Base-by-base conservation (phyloP, 2,888 invertebrate genomes). In the Drosophila ustulata region DNA sequence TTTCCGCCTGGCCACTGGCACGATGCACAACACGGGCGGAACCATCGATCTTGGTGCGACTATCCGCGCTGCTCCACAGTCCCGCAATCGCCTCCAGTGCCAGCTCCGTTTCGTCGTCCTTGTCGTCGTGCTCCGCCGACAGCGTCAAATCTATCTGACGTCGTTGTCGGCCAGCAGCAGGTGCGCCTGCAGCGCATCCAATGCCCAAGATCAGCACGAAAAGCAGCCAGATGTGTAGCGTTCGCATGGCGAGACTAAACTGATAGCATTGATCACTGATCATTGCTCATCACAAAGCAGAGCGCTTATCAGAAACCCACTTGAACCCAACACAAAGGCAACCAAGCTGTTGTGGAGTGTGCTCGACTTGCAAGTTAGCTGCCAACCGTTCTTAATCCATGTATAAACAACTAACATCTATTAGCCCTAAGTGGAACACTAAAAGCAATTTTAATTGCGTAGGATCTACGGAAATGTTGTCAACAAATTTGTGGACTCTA, bases 131-230 rank as follows among this genome's bases (percentile, higher is more conserved):
- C 25, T 92, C 92, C 1, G 92, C 92, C 2, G 90, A 90, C 4
- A 92, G 3, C 3, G 89, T 91, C 45, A 92, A 73, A 80, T 92
- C 92, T 49, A 92, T 90, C 71, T 92, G 92, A 13, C 92, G 89
- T 4, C 89, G 89, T 1, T 71, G 64, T 11, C 84, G 66, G 2
- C 1, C 7, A 4, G 6, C 9, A 2, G 66, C 23, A 0, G 79
- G 82, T 3, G 69, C 64, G 1, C 58, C 71, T 2, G 66, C 41
- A 23, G 41, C 64, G 1, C 39, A 51, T 6, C 13, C 39, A 26
- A 66, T n/a, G 51, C 13, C 34, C 8, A 78, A 39, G 7, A 65
- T 49, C 4, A 76, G 43, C 34, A 63, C 8, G n/a, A 74, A 30
- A 49, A 87, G 51, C 45, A 78, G 11, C n/a, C 75, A 53, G 67